Base-by-base conservation (phyloP, 2,113 vertebrate species). In the Pycnonotus jocosus region DNA sequence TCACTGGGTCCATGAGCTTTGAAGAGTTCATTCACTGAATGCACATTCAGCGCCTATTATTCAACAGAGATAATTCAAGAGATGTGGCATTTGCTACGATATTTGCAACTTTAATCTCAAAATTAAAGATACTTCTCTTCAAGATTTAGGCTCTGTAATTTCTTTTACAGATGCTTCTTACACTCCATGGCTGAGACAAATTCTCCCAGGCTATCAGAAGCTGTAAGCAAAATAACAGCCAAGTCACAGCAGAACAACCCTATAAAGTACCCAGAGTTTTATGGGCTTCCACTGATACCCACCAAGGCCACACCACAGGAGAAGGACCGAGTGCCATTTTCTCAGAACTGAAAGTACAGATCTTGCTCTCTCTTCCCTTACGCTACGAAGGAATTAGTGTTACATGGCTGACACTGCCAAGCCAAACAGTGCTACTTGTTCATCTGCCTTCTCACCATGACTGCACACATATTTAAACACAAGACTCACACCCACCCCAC, bases 261-360 rank as follows among this genome's bases (percentile, higher is more conserved):
- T 58, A 28, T 12, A 6, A 70, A 71, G 30, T 20, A 51, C 12
- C 3, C 12, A 5, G 7, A 72, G 54, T 47, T 47, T 81, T 81
- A 58, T 12, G 8, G 17, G 5, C n/a, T 72, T 57, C 19, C 30
- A 44, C 11, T 64, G 31, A 42, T 33, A 24, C 0, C 1, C 28
- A 71, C 28, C 11, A 51, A 16, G 16, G 56, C 30, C 48, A 45
- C 48, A 21, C 13, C n/a, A 62, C 20, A 37, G 47, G 7, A 71
- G 40, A 57, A 64, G 19, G 35, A 42, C 56, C 3, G 6, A 58
- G 33, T 74, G 58, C 4, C 35, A 47, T 16, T 58, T 50, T 15
- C 21, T 64, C 64, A 28, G 40, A 19, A 47, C 0, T 47, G 25
- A 27, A 78, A 78, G 27, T 11, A 78, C 0, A 12, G 3, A 23